Base-by-base conservation (phyloP, 2,113 vertebrate species). In the Trematocara macrostoma region DNA sequence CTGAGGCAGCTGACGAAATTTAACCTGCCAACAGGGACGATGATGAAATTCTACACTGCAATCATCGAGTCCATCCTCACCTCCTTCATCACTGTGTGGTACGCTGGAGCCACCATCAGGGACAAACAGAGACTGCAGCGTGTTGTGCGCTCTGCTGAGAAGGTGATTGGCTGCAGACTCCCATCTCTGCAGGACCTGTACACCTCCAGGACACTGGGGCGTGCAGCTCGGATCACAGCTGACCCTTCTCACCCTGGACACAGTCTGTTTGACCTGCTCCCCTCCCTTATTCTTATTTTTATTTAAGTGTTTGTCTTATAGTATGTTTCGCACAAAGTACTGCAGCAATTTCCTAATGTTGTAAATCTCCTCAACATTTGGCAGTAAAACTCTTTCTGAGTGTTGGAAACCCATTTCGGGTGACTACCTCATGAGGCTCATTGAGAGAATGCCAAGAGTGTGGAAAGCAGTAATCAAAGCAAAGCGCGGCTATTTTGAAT, bases 161-260 rank as follows among this genome's bases (percentile, higher is more conserved):
- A 59, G 56, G 26, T 31, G 56, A 59, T 31, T 59, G 56, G 26
- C 14, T 59, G 56, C 56, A 59, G 8, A 47, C 42, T 45, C 12
- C 42, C 42, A 45, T 45, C 42, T 45, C 12, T 45, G 42, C 42
- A 45, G 12, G 42, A 2, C 42, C 42, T 47, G 45, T 15, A 15
- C 6, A 47, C 45, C 0, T 47, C 29, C 5, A 59, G 26, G 56
- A 59, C 26, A 59, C 14, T 10, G 56, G 8, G 3, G 3, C 8
- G 1, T 10, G 29, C 29, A 16, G 29, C 56, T 59, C 1, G 2
- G 56, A 34, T 59, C 29, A 0, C 1, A 59, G 56, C 56, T 59
- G 29, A 59, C 56, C 56, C 56, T 18, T 59, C 29, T 34, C 56
- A 18, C 56, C 56, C 56, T 34, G 56, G 56, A 59, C 8, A 34